Evolutionary conservation across 2,888 invertebrate species (phyloP).

Genomic region (Anticlea derivata): DNA sequence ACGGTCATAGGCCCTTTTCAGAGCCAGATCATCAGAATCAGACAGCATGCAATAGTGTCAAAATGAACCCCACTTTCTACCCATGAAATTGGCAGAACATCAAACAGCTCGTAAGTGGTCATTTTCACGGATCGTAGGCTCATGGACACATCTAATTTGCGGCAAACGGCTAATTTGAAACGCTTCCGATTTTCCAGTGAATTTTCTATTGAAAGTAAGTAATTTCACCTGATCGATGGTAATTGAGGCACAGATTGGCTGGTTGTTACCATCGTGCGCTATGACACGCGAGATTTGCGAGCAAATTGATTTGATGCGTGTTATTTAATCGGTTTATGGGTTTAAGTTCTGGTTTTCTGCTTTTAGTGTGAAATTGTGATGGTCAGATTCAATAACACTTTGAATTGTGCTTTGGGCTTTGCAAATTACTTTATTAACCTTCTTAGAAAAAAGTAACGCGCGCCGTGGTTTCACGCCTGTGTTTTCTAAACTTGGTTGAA

Average conservation of each 20-base stretch:
- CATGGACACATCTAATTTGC: conserved; percentile 46
- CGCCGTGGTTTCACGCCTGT: too few species aligned
- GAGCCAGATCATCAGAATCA: too few species aligned
- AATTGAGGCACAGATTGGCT: conserved; percentile 24
- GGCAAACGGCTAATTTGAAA: conserved; percentile 44
- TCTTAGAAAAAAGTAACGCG: too few species aligned
- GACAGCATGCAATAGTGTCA: not conserved
- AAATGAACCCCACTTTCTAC: conserved; percentile 13
- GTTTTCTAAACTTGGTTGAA: too few species aligned
- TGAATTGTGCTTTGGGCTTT: not conserved
- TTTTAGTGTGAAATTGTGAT: conserved; percentile 3
- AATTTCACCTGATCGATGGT: conserved; percentile 56
- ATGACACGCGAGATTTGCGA: conserved; percentile 17
- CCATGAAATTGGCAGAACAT: conserved; percentile 24
- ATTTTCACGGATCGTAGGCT: conserved; percentile 20
- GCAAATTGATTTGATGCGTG: conserved; percentile 15
- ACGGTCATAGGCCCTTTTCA: too few species aligned
- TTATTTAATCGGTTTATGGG: not conserved
- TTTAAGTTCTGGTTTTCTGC: conserved; percentile 3
- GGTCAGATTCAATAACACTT: not conserved
- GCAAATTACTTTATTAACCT: too few species aligned
- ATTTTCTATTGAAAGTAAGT: conserved; percentile 65
- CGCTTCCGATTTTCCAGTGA: conserved; percentile 63
- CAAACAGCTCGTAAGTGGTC: conserved; percentile 11
- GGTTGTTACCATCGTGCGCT: conserved; percentile 11